phyloP scores from a whole-genome alignment of 2,113 vertebrate species.

The Crocuta crocuta region DNA sequence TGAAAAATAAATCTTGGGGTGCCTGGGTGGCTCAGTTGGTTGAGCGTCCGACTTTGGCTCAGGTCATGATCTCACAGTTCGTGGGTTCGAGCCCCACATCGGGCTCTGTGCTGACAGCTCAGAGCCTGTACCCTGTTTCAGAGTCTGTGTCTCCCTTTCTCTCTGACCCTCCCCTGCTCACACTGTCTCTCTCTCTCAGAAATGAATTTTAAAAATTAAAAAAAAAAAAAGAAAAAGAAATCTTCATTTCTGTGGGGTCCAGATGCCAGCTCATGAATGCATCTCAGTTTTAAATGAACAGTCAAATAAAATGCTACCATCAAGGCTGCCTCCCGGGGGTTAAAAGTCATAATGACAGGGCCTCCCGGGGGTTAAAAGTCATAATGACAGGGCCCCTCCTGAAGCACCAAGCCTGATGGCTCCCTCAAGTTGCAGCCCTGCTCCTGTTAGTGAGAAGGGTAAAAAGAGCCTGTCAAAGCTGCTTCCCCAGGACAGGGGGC shows the following conservation, averaged over 20 bases:
- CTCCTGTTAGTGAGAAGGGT: neutral
- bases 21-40: no score
- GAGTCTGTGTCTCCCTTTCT: no score
- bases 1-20: conserved; percentile 35
- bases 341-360: neutral
- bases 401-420: neutral
- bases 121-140: no score
- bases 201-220: no score
- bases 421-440: neutral
- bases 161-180: no score
- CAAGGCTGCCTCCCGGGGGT: neutral
- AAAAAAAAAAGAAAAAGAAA: conserved; percentile 57
- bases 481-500: neutral
- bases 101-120: no score
- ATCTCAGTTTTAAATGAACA: conserved; percentile 50
- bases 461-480: conserved; percentile 11
- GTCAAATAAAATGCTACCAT: neutral
- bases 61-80: no score
- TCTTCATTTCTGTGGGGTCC: conserved; percentile 23
- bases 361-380: neutral
- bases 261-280: neutral
- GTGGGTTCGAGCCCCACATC: no score
- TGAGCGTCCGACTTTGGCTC: no score
- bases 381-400: neutral
- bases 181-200: no score